Evolutionary conservation across 2,888 invertebrate species (phyloP), one percentile per base, ranked within the genome.

Genomic region (Melinaea menophilus): DNA sequence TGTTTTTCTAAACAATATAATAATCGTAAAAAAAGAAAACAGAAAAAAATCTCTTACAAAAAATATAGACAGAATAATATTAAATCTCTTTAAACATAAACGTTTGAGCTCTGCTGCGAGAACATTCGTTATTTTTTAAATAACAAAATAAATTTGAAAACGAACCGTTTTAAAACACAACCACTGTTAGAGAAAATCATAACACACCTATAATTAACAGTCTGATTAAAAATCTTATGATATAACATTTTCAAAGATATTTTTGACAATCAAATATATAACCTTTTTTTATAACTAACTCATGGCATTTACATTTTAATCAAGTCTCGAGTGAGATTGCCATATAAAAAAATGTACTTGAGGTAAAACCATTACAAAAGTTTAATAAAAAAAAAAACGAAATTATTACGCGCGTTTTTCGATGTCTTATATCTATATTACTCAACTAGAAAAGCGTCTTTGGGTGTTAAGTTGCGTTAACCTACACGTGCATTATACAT

Each of bases 371-470:
- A 1, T 51, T 51, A 31, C 3, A 58, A 58, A 46, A 13, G 12
- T 46, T 47, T 22, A 47, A 45, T 31, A n/a, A 41, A 41, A 31
- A 31, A n/a, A 41, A 45, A 56, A 22, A 56, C 56, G 7, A 45
- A 41, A 31, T 41, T n/a, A 45, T 55, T 58, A 55, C 2, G 45
- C 58, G 58, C 55, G 55, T n/a, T 31, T 51, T 45, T 60, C 9
- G 47, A 63, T 41, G 59, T 54, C 46, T 31, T 66, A 61, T 61
- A 55, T 51, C 56, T 64, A 63, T 56, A 63, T 65, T 35, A 60
- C 69, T 74, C 76, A 72, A 68, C 70, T 75, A 74, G 65, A 61
- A 72, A 79, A 82, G 81, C 78, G 77, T 80, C 78, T 79, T 80
- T 79, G 78, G 79, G 77, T 79, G 76, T 75, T 66, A 64, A 59